Conservation (phyloP, 1,140 invertebrate species). For the Gonioctena quinquepunctata region DNA sequence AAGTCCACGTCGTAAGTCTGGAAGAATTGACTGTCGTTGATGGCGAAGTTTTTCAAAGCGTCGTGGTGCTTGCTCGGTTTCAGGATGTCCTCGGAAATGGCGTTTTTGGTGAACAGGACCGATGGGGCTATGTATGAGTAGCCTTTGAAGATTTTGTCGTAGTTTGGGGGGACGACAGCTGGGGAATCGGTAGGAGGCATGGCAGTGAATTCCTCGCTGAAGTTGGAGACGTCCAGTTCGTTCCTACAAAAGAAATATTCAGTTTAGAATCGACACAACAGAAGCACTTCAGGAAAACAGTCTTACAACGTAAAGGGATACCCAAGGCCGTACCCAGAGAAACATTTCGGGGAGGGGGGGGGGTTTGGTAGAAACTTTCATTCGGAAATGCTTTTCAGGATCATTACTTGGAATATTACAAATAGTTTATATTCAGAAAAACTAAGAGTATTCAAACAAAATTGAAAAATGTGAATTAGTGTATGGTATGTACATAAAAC, state of each 20-base stretch:
- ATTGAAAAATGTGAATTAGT: too few relatives aligned
- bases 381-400: too few relatives aligned
- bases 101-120: conserved; percentile 84
- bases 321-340: too few relatives aligned
- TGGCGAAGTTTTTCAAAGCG: conserved; percentile 44
- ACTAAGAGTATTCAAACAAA: too few relatives aligned
- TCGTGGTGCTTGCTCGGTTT: conserved; percentile 52
- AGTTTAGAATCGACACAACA: too few relatives aligned
- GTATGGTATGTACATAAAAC: too few relatives aligned
- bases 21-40: conserved; percentile 84
- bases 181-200: conserved; percentile 91
- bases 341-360: too few relatives aligned
- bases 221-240: conserved; percentile 93
- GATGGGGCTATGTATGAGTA: conserved; percentile 96
- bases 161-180: conserved; percentile 80
- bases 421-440: too few relatives aligned
- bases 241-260: conserved; percentile 55
- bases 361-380: too few relatives aligned
- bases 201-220: conserved; percentile 93
- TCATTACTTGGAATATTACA: too few relatives aligned
- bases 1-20: conserved; percentile 78
- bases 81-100: conserved; percentile 64
- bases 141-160: conserved; percentile 85
- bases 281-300: too few relatives aligned
- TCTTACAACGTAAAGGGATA: too few relatives aligned